Evolutionary conservation across 2,888 invertebrate species (phyloP).

Genomic region (Augiades crinisus): DNA sequence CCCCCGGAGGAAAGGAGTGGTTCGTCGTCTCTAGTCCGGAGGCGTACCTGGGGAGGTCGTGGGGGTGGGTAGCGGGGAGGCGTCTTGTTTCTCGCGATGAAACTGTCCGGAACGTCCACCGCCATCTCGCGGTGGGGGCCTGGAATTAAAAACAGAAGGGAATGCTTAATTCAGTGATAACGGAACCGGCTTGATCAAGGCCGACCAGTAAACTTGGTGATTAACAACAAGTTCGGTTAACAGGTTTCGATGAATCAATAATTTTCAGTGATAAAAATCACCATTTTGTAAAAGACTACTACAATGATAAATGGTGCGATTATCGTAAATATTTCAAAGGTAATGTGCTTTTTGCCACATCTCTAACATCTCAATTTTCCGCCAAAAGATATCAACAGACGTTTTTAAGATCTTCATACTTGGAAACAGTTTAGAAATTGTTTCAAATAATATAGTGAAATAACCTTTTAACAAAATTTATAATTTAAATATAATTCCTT

Average conservation of each 20-base stretch:
- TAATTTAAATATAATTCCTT: too few species aligned
- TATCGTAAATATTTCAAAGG: too few species aligned
- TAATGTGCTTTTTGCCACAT: too few species aligned
- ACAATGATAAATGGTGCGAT: too few species aligned
- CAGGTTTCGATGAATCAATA: background rate
- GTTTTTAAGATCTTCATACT: too few species aligned
- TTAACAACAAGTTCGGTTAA: background rate
- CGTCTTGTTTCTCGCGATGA: constrained; percentile 94
- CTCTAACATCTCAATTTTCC: too few species aligned
- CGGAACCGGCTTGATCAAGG: constrained; percentile 4
- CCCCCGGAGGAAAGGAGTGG: constrained; percentile 71
- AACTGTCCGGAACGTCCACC: constrained; percentile 98
- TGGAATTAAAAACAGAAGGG: constrained; percentile 50
- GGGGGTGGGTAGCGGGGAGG: constrained; percentile 95
- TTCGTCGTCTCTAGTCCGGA: constrained; percentile 74
- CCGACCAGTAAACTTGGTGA: constrained; percentile 1
- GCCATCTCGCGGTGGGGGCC: constrained; percentile 99
- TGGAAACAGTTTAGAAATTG: too few species aligned
- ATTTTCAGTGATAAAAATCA: background rate
- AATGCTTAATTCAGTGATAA: constrained; percentile 1
- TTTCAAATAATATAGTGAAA: too few species aligned
- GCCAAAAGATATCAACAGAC: too few species aligned
- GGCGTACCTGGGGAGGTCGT: constrained; percentile 85
- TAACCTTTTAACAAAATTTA: too few species aligned
- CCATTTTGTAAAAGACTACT: too few species aligned